A percentile compares a stretch with the other conserved stretches of the same genome.
Evolutionary conservation across 1,140 invertebrate genomes (phyloP).

Genomic region (Arion vulgaris): DNA sequence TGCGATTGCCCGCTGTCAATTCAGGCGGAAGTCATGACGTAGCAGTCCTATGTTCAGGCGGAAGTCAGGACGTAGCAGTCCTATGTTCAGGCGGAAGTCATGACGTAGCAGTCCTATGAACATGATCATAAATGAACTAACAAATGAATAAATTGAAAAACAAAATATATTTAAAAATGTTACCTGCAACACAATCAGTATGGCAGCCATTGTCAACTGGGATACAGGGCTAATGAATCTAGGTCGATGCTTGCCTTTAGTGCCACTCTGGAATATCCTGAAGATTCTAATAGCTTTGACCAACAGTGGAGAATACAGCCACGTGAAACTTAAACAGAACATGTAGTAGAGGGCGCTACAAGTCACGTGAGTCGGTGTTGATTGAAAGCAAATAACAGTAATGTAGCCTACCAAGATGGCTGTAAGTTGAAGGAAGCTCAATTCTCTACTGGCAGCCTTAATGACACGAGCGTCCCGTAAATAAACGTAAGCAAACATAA

Average conservation of each 20-base stretch:
- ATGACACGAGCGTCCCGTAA: slow-evolving; percentile 91
- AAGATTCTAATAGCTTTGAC: slow-evolving; percentile 93
- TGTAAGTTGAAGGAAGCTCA: slow-evolving; percentile 88
- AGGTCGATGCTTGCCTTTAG: slow-evolving; percentile 7
- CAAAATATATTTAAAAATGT: too few species aligned
- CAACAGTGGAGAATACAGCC: slow-evolving; percentile 90
- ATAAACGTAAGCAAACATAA: slow-evolving; percentile 79
- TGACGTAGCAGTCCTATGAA: too few species aligned
- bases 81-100: too few species aligned
- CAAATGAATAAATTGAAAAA: too few species aligned
- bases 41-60: too few species aligned
- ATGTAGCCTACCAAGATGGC: slow-evolving; percentile 92
- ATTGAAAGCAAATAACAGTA: slow-evolving; percentile 87
- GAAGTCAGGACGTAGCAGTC: too few species aligned
- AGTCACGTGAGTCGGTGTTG: slow-evolving; percentile 74
- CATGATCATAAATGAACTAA: too few species aligned
- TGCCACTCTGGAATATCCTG: slow-evolving; percentile 83
- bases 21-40: too few species aligned
- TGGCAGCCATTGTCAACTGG: background rate
- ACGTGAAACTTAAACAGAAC: slow-evolving; percentile 91
- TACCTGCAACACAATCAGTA: slow-evolving; percentile 23
- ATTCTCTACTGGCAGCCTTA: slow-evolving; percentile 61
- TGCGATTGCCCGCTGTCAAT: too few species aligned
- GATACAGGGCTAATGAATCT: slow-evolving; percentile 17
- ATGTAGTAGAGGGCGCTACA: slow-evolving; percentile 75